Percentiles rank a stretch among this genome's conserved stretches.
These are phyloP conservation scores for Drosophila sp. DNA, from an alignment of 1,140 invertebrate species.

Conservation along the genomic window DNA sequence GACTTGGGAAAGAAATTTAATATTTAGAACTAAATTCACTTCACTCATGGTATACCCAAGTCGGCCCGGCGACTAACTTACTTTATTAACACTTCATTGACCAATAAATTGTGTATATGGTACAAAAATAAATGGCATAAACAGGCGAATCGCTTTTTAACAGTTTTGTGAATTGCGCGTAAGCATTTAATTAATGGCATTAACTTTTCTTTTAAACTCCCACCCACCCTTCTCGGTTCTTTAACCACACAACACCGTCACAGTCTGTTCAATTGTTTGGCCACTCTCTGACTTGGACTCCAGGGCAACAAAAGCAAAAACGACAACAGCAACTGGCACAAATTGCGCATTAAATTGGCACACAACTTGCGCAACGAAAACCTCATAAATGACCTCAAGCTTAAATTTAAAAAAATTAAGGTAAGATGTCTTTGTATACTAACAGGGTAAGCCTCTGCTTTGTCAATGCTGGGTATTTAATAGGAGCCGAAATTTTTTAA, in stretches of 20 bases:
- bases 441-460: too few relatives aligned
- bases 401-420: not conserved
- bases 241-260: conserved; percentile 7
- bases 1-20: too few relatives aligned
- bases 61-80: too few relatives aligned
- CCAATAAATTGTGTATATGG: conserved; percentile 14
- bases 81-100: conserved; percentile 14
- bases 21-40: too few relatives aligned
- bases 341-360: conserved; percentile 40
- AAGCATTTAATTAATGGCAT: conserved; percentile 59
- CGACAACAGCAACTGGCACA: conserved; percentile 19
- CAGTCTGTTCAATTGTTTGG: conserved; percentile 11
- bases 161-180: conserved; percentile 34
- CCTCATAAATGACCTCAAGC: conserved; percentile 38
- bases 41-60: too few relatives aligned
- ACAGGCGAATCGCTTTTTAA: conserved; percentile 50
- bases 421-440: too few relatives aligned
- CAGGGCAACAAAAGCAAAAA: conserved; percentile 8
- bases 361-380: conserved; percentile 36
- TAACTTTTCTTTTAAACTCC: conserved; percentile 22
- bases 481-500: too few relatives aligned
- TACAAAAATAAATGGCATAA: conserved; percentile 39
- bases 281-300: conserved; percentile 21
- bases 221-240: not conserved
- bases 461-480: too few relatives aligned